Evolutionary conservation across 2,888 invertebrate genomes (phyloP), one percentile per base, ranked within the genome.

Genomic region (Eustalomyia histrio): DNA sequence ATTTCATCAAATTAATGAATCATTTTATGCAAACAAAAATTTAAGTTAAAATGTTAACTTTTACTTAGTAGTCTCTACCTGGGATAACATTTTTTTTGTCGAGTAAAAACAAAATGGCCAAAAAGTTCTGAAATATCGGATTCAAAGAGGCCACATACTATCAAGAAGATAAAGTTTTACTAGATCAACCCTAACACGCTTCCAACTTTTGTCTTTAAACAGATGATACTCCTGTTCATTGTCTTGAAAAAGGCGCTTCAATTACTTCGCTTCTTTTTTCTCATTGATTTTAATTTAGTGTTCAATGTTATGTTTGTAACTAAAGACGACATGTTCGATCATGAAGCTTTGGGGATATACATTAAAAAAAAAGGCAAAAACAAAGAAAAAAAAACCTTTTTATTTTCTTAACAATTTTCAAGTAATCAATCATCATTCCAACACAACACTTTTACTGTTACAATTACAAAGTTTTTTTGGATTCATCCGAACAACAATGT

Each of bases 401-500:
- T 53, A 47, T 72, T 78, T 50, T 18, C 47, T 55, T 29, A 58
- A 57, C 50, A 61, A 73, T 68, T 67, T 73, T 67, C 67, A 80
- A 63, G 83, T 76, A 79, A 85, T 85, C 84, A 84, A 85, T 85
- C 84, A 85, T 84, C 83, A 84, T 84, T 83, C 81, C 83, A 79
- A 64, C 43, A 73, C 78, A 80, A 84, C 84, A 83, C 83, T 81
- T 83, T 84, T 83, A 85, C 83, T 85, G 82, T 81, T 60, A 60
- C 58, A n/a, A 43, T 43, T 24, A 16, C 67, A 67, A 12, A 18
- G 60, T 24, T 17, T 17, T 17, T 12, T 50, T 47, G 47, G 4
- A 65, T 68, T 43, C 43, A 74, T 74, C n/a, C 60, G 63, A 17
- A 52, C 39, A 39, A 58, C 69, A 81, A 60, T 61, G 65, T 61